phyloP scores from a whole-genome alignment of 1,140 invertebrate genomes.

The Acromyrmex echinatior region DNA sequence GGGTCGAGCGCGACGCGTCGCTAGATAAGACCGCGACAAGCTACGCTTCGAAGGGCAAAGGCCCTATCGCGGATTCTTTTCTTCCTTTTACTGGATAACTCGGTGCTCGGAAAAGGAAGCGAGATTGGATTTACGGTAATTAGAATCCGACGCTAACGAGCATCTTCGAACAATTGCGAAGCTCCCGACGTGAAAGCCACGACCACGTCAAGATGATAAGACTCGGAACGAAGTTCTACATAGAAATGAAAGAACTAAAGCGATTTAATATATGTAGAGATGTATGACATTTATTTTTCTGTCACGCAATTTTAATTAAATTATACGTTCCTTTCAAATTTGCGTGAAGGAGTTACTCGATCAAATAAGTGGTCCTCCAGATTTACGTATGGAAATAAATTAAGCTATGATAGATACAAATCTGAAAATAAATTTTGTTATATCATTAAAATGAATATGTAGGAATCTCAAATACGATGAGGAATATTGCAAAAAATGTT shows the following conservation, averaged over 20 bases:
- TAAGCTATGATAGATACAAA: too few species aligned
- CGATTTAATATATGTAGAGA: background rate
- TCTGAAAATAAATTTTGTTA: too few species aligned
- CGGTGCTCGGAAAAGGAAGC: background rate
- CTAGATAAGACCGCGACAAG: slow-evolving; percentile 69
- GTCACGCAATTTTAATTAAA: background rate
- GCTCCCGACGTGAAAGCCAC: background rate
- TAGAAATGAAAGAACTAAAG: background rate
- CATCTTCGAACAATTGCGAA: slow-evolving; percentile 5
- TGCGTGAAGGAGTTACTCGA: too few species aligned
- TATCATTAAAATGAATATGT: too few species aligned
- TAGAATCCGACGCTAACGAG: slow-evolving; percentile 9
- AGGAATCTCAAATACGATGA: too few species aligned
- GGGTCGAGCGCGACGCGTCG: slow-evolving; percentile 29
- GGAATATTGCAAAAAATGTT: too few species aligned
- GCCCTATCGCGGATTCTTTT: slow-evolving; percentile 2
- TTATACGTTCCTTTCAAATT: background rate
- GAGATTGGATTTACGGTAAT: slow-evolving; percentile 43
- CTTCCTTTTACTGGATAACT: slow-evolving; percentile 21
- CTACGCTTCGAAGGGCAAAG: background rate
- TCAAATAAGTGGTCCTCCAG: background rate
- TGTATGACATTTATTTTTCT: background rate
- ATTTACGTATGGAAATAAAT: background rate
- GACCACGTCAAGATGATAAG: background rate
- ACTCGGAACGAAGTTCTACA: background rate